Conservation (phyloP, 2,888 invertebrate species). For the Bruchidius siliquastri region DNA sequence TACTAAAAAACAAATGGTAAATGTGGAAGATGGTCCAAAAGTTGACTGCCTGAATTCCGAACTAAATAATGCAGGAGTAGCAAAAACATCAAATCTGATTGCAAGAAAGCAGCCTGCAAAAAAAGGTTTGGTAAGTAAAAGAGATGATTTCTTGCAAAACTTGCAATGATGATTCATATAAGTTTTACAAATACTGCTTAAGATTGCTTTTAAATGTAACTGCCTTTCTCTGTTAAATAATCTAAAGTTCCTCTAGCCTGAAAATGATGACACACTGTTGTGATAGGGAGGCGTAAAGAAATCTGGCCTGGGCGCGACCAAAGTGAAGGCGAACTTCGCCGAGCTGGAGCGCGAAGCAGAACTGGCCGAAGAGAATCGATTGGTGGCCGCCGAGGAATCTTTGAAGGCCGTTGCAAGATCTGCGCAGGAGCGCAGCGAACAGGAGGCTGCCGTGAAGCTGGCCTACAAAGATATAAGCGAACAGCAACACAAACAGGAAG, state of each 20-base stretch:
- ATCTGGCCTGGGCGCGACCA: slow-evolving; percentile 88
- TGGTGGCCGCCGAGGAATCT: slow-evolving; percentile 45
- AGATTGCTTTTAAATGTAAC: too few relatives aligned
- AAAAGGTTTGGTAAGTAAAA: slow-evolving; percentile 59
- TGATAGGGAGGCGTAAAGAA: slow-evolving; percentile 85
- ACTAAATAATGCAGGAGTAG: slow-evolving; percentile 16
- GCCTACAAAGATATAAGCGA: slow-evolving; percentile 75
- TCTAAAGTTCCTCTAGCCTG: too few relatives aligned
- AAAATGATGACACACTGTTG: too few relatives aligned
- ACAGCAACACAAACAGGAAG: slow-evolving; percentile 64
- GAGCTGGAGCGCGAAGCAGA: slow-evolving; percentile 90
- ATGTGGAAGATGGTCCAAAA: slow-evolving; percentile 36
- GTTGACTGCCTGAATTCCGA: slow-evolving; percentile 32
- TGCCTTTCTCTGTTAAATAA: too few relatives aligned
- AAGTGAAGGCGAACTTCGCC: slow-evolving; percentile 90
- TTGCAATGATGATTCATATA: too few relatives aligned
- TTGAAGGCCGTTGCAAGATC: slow-evolving; percentile 45
- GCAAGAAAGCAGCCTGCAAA: slow-evolving; percentile 64
- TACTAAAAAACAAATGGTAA: slow-evolving; percentile 2
- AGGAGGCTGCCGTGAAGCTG: slow-evolving; percentile 60
- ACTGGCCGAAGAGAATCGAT: slow-evolving; percentile 68
- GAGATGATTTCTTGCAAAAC: too few relatives aligned
- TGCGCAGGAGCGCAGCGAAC: slow-evolving; percentile 64
- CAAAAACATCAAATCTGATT: slow-evolving; percentile 60
- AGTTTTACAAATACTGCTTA: too few relatives aligned